Evolutionary conservation across 2,797 vertebrate species (phyloP), one percentile per base, ranked within the genome.

Genomic region (Etheostoma nigrum): DNA sequence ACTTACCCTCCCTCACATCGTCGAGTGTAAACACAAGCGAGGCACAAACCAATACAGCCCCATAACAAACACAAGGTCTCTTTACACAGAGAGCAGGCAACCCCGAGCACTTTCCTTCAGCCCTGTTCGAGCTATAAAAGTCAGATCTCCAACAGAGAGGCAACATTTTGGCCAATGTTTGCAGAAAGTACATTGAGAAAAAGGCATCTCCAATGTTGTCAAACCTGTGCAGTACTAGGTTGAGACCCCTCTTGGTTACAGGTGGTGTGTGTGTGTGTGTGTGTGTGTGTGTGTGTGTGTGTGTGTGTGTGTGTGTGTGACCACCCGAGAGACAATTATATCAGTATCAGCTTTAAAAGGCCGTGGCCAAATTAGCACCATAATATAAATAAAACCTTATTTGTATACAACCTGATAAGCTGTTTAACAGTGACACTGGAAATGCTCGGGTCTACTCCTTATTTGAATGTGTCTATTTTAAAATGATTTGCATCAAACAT

Each of bases 41-140:
- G 52, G 53, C 33, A 2, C 54, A 44, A 48, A 40, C 64, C 72
- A 19, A 75, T 64, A 48, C 63, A 47, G 58, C 30, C 33, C 48
- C 19, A 42, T 23, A 9, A 57, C 33, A 44, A 74, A 67, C 54
- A 78, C 19, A 6, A 40, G 62, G 71, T 48, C 57, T 62, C 58
- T 49, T 44, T 58, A 52, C 52, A 64, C n/a, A 62, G 40, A 33
- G 19, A 12, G 2, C 30, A 42, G 33, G 18, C 66, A 57, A 21
- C 36, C 4, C 15, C 14, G 18, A 19, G 10, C 45, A 2, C 59
- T 1, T 30, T 40, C 16, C 36, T 25, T 51, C 66, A 19, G 16
- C 8, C 10, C 1, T 19, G 30, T 18, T 16, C 4, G 23, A 67
- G 36, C 44, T 30, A 4, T 7, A 18, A 52, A 71, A 40, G 19